Base-by-base conservation (phyloP, 1,140 invertebrate genomes). In the Orussus abietinus region DNA sequence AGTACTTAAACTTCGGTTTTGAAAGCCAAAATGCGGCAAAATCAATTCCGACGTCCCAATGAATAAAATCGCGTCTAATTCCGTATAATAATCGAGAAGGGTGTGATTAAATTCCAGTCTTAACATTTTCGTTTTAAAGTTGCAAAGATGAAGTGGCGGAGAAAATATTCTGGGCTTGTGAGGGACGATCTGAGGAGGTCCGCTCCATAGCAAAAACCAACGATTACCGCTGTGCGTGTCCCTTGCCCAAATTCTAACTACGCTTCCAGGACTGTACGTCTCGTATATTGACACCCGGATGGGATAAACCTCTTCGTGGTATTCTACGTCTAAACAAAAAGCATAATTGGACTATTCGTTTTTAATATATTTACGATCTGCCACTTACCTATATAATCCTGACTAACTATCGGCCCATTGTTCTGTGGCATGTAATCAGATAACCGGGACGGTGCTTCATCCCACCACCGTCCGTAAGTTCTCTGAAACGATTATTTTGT, bases 401-500 rank as follows among this genome's bases (percentile, higher is more conserved):
- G 83, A 62, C 87, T 84, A 12, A 75, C 68, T 49, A 85, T 74
- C 25, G 72, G 51, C 35, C 80, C 77, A 57, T 81, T 80, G 62
- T 86, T 85, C 61, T 86, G 82, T 20, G 82, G 78, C 78, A 86
- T 84, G 51, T 87, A 90, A 53, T 84, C 77, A 42, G 72, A 66
- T 46, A 77, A 77, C 51, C 70, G 75, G 7, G 86, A 88, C 30
- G 86, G 86, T 3, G 83, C 84, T 54, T 82, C 74, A 25, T 86
- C 79, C 90, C 90, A 93, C 90, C 90, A 95, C 38, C 75, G 82
- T 7, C 91, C 91, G 74, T 92, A 93, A 4, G 88, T 90, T 73
- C 89, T 81, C 90, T 94, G 59, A 14, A 75, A 72, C 31, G 58
- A 58, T n/a, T n/a, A n/a, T n/a, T n/a, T n/a, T n/a, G n/a, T n/a